Evolutionary conservation across 2,113 vertebrate species (phyloP).

Genomic region (Festucalex cinctus): DNA sequence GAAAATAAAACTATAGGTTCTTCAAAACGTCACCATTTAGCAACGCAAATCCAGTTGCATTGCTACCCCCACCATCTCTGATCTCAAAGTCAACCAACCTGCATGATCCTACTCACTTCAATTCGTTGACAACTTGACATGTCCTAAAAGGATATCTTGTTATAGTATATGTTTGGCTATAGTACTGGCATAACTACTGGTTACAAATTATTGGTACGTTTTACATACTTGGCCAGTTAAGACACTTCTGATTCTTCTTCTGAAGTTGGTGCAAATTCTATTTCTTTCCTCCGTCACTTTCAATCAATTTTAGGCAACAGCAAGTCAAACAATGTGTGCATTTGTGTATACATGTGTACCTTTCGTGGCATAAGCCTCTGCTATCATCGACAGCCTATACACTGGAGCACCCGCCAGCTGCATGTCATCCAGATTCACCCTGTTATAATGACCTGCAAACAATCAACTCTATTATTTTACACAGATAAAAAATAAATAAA

Average conservation of each 20-base stretch:
- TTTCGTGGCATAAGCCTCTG: constrained; percentile 93
- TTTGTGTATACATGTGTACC: constrained; percentile 63
- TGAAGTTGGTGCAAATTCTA: neutral
- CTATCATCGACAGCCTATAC: constrained; percentile 88
- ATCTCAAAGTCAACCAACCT: too few species aligned
- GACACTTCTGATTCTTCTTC: neutral
- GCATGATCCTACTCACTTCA: neutral
- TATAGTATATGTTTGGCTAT: neutral
- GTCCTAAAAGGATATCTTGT: neutral
- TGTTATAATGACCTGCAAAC: constrained; percentile 77
- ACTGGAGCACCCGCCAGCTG: constrained; percentile 82
- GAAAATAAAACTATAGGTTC: too few species aligned
- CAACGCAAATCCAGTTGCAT: neutral
- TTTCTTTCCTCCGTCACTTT: neutral
- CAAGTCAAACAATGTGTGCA: constrained; percentile 7
- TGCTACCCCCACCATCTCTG: neutral
- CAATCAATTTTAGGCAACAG: neutral
- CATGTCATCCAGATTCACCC: constrained; percentile 84
- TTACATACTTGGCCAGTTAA: neutral
- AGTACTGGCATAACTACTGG: neutral
- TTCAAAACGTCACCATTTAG: neutral
- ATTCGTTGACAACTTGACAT: neutral
- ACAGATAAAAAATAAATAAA: neutral
- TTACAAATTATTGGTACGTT: neutral
- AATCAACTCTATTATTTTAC: neutral